Evolutionary conservation across 37 sponge, comb jelly and placozoan species (phyloP).

Genomic region (Ephydatia muelleri): DNA sequence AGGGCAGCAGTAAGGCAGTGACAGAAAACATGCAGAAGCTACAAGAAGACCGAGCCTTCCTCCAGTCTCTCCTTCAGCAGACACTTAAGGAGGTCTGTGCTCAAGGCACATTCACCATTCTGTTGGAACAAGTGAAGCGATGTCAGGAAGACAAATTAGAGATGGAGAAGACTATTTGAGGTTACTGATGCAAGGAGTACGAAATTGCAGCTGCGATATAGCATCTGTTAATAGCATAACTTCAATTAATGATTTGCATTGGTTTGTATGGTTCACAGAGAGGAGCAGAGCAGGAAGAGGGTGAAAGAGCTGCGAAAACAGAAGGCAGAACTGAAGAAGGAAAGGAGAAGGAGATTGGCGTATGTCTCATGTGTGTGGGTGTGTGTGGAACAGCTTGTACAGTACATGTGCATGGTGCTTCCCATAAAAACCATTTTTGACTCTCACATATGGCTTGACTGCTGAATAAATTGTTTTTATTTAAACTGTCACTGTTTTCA

Average conservation of each 20-base stretch:
- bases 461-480: no score
- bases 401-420: no score
- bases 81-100: constrained; percentile 44
- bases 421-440: no score
- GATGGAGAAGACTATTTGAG: constrained; percentile 58
- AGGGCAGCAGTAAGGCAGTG: constrained; percentile 41
- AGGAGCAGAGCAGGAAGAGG: constrained; percentile 74
- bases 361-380: no score
- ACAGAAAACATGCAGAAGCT: constrained; percentile 68
- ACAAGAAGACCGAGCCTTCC: constrained; percentile 47
- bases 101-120: constrained; percentile 54
- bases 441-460: no score
- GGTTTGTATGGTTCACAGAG: constrained; percentile 32
- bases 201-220: no score
- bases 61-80: constrained; percentile 48
- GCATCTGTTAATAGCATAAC: not conserved
- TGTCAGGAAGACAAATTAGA: constrained; percentile 50
- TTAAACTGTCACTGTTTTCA: no score
- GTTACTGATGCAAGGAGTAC: constrained; percentile 13
- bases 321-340: constrained; percentile 53
- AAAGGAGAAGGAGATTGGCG: constrained; percentile 71
- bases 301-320: constrained; percentile 71
- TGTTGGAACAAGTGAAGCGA: constrained; percentile 17
- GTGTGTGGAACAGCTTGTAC: no score
- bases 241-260: not conserved